Base-by-base conservation (phyloP, 2,797 vertebrate species). In the Mastacembelus armatus region DNA sequence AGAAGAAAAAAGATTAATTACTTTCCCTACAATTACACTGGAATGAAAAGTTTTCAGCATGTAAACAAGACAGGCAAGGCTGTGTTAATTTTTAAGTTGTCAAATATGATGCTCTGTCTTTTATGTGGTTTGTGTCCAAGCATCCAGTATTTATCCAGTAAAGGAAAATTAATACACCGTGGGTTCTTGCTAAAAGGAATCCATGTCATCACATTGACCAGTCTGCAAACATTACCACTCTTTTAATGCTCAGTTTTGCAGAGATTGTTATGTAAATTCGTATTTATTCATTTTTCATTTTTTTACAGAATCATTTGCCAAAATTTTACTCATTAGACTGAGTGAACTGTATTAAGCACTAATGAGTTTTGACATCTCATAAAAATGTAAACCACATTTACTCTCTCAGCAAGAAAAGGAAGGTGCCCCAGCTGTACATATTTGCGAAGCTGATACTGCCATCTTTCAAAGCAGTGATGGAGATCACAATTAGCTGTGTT, bases 391-490 rank as follows among this genome's bases (percentile, higher is more conserved):
- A 18, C 39, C 38, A 18, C 44, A 38, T 44, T 18, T 22, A 24
- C 16, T 29, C 36, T 43, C 47, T 38, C 55, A 62, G 45, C 11
- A 36, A 12, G 45, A 67, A 71, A 52, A 47, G 21, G 10, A 69
- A 51, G 66, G 44, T 32, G 30, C 50, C 58, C 8, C 3, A 33
- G 45, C 40, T 67, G 56, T 58, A 42, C 16, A 50, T 18, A 48
- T 55, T 36, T 57, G 52, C 45, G 22, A 19, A 52, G 47, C 14
- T 1, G 0, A 36, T 52, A 36, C 39, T 70, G 26, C 35, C 22
- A 48, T 71, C 80, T 77, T 70, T 74, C 45, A 80, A 55, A 74
- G 50, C 10, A 54, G 69, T 5, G 26, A 5, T 16, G 1, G n/a
- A 64, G 45, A 62, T 40, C 48, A 74, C 14, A 60, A 29, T n/a